Base-by-base conservation (phyloP, 2,888 invertebrate genomes). In the Cheilosia variabilis region DNA sequence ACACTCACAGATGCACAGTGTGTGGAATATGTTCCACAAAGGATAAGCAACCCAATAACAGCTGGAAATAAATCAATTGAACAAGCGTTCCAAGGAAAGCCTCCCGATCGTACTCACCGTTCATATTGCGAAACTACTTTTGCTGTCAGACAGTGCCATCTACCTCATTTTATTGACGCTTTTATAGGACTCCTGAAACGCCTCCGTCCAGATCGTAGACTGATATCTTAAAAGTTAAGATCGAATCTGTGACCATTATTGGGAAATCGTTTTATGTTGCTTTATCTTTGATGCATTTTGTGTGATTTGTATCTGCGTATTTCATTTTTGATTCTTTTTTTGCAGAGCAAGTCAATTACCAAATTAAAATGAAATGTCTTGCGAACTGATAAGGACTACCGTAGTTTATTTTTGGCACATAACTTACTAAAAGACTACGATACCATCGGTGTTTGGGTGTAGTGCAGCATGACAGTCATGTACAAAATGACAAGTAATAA, bases 141-240 rank as follows among this genome's bases (percentile, higher is more conserved):
- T 34, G 53, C 62, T 9, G n/a, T 41, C 5, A 43, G 37, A 34
- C 55, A 58, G 34, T 62, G 60, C n/a, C 34, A 15, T 17, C 9
- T 37, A 19, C 5, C 27, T 34, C 4, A 37, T 27, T 34, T 27
- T 34, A 31, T 22, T 22, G 4, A 6, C n/a, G 19, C 77, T 78
- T 78, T 78, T 78, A 78, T 78, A 71, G 22, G 22, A 15, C 15
- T 9, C n/a, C 19, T 22, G 47, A 17, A 50, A 50, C 57, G 17
- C n/a, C 22, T 13, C n/a, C 27, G 27, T 27, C 27, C 27, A 47
- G 43, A 53, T 66, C 41, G 52, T 17, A 55, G 4, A 19, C 7
- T 45, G 41, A 22, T 58, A 58, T 60, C 66, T n/a, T 5, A 34
- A 24, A 2, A 58, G 9, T 58, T 52, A 15, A 75, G 75, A 75